These are phyloP conservation scores for Zonitis immaculata DNA, from an alignment of 2,888 invertebrate species.

Conservation along the genomic window DNA sequence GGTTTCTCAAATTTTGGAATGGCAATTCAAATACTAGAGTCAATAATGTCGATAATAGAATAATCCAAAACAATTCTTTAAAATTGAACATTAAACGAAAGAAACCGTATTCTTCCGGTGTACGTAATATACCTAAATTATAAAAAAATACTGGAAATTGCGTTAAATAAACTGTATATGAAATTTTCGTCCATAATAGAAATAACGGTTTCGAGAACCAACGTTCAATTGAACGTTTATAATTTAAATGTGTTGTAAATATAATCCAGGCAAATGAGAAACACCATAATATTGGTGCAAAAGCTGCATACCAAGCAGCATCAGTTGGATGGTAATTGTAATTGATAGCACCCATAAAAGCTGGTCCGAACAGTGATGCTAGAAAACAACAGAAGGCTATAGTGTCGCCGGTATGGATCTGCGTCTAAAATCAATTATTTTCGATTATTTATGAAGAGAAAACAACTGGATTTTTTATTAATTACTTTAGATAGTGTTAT, in stretches of 20 bases:
- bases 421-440: slow-evolving; percentile 40
- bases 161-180: slow-evolving; percentile 65
- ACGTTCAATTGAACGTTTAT: slow-evolving; percentile 53
- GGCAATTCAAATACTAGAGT: slow-evolving; percentile 64
- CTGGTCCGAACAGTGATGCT: slow-evolving; percentile 57
- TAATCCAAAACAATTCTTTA: slow-evolving; percentile 56
- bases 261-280: slow-evolving; percentile 64
- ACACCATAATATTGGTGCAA: slow-evolving; percentile 67
- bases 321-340: slow-evolving; percentile 60
- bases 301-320: slow-evolving; percentile 65
- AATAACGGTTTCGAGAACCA: slow-evolving; percentile 59
- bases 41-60: slow-evolving; percentile 53
- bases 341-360: slow-evolving; percentile 59
- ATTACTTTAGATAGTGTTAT: slow-evolving; percentile 51
- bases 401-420: slow-evolving; percentile 55
- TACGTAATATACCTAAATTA: slow-evolving; percentile 60
- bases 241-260: slow-evolving; percentile 59
- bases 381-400: slow-evolving; percentile 52
- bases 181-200: slow-evolving; percentile 61
- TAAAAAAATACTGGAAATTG: slow-evolving; percentile 70
- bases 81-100: slow-evolving; percentile 56
- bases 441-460: not conserved
- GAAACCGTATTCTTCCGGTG: slow-evolving; percentile 56
- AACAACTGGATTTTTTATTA: not conserved
- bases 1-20: slow-evolving; percentile 62